Percentiles rank a stretch among this genome's conserved stretches.
phyloP scores from a whole-genome alignment of 35 echinoderm and acorn worm genomes.

The Patiria miniata region DNA sequence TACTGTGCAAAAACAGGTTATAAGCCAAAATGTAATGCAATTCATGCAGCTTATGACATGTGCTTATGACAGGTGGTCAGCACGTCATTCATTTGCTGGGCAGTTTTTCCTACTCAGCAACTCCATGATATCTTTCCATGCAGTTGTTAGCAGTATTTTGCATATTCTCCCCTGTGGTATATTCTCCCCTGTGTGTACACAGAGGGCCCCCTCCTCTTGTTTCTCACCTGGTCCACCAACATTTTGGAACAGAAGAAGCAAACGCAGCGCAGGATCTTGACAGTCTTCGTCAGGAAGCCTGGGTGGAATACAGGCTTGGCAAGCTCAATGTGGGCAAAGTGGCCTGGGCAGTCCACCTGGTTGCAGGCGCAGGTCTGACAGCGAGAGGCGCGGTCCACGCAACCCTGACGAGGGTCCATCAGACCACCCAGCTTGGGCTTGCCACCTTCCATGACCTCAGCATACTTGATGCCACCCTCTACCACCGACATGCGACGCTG shows the following conservation, averaged over 20 bases:
- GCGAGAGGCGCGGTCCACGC: conserved; percentile 71
- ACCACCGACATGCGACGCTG: conserved; percentile 89
- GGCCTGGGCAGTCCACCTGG: conserved; percentile 90
- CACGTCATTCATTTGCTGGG: too few relatives aligned
- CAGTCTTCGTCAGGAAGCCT: conserved; percentile 80
- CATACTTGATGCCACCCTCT: conserved; percentile 81
- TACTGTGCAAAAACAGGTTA: too few relatives aligned
- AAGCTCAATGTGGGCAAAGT: conserved; percentile 93
- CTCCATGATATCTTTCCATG: too few relatives aligned
- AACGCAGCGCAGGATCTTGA: conserved; percentile 84
- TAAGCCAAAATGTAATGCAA: too few relatives aligned
- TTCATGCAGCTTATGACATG: too few relatives aligned
- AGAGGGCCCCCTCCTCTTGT: too few relatives aligned
- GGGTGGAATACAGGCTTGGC: conserved; percentile 91
- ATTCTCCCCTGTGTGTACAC: too few relatives aligned
- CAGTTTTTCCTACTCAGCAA: too few relatives aligned
- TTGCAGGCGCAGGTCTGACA: conserved; percentile 97
- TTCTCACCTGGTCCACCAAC: conserved; percentile 74
- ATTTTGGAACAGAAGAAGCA: conserved; percentile 98
- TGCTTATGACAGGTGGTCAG: too few relatives aligned
- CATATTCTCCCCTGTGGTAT: too few relatives aligned
- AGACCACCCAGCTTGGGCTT: conserved; percentile 91
- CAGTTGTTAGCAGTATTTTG: too few relatives aligned
- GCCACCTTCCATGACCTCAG: conserved; percentile 84
- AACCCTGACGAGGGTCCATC: conserved; percentile 95